A percentile compares a stretch with the other conserved stretches of the same genome.
Conservation (phyloP, 2,888 invertebrate species). For the Metacarcinus magister region DNA sequence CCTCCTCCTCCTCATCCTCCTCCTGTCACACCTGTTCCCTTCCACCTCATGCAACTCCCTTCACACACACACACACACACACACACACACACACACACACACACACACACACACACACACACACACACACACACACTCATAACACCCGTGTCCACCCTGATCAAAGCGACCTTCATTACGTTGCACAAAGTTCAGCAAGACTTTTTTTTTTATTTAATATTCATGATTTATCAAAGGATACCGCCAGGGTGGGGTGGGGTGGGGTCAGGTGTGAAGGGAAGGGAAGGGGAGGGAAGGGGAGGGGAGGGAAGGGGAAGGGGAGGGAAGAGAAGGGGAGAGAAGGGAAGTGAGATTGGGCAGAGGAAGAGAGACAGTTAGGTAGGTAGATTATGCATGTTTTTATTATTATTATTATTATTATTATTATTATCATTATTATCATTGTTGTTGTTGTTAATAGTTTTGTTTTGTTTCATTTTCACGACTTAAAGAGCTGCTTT, state of each 20-base stretch:
- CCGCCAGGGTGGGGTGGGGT: not conserved
- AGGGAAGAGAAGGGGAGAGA: not conserved
- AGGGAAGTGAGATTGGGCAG: not conserved
- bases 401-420: too few relatives aligned
- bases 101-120: not conserved
- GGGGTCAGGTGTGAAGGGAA: not conserved
- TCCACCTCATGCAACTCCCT: too few relatives aligned
- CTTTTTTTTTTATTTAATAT: not conserved
- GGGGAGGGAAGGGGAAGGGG: not conserved
- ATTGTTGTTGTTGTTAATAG: not conserved
- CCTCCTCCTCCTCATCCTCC: too few relatives aligned
- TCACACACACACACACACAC: constrained; percentile 13
- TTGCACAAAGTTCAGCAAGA: not conserved
- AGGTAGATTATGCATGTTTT: not conserved
- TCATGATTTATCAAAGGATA: constrained; percentile 15
- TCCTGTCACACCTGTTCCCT: too few relatives aligned
- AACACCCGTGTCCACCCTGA: not conserved
- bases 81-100: constrained; percentile 40
- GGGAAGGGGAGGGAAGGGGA: not conserved
- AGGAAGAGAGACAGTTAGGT: not conserved
- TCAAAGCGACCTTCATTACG: constrained; percentile 35
- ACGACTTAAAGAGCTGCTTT: not conserved
- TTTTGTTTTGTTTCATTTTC: not conserved
- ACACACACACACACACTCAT: not conserved
- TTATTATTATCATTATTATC: not conserved